These are phyloP conservation scores for Brachyopa scutellaris DNA, from an alignment of 2,888 invertebrate genomes.

Conservation along the genomic window DNA sequence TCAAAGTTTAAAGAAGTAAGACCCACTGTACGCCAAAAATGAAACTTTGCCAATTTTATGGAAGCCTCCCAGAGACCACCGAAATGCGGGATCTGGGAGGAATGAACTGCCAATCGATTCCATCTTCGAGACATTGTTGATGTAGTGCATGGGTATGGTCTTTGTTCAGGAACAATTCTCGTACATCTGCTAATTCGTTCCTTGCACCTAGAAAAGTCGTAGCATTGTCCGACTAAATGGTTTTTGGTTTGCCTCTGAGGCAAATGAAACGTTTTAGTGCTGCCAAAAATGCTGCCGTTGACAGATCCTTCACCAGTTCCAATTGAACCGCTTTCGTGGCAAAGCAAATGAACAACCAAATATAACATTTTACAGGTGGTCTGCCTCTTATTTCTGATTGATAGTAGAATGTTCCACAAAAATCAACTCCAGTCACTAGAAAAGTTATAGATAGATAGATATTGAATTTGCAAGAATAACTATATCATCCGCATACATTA, in stretches of 20 bases:
- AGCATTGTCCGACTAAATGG: too few relatives aligned
- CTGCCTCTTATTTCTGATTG: not conserved
- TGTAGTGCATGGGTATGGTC: too few relatives aligned
- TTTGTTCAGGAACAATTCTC: too few relatives aligned
- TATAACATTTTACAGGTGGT: too few relatives aligned
- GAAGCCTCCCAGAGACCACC: constrained; percentile 51
- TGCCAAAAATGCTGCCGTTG: not conserved
- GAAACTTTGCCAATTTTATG: too few relatives aligned
- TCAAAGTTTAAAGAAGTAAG: too few relatives aligned
- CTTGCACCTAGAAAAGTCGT: too few relatives aligned
- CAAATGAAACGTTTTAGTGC: not conserved
- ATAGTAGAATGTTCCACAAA: not conserved
- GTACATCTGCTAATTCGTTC: constrained; percentile 21
- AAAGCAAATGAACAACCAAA: too few relatives aligned
- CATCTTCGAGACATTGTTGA: not conserved
- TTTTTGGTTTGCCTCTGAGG: constrained; percentile 2
- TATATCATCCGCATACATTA: too few relatives aligned
- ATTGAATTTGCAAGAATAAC: not conserved
- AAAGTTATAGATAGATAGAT: too few relatives aligned
- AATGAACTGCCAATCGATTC: constrained; percentile 27
- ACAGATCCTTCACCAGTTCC: constrained; percentile 14
- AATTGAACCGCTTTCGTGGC: constrained; percentile 25
- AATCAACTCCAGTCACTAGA: constrained; percentile 7
- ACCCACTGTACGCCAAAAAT: too few relatives aligned
- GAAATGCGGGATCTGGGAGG: constrained; percentile 49